A percentile compares a stretch with the other conserved stretches of the same genome.
These are phyloP conservation scores for Alces alces DNA, from an alignment of 2,113 vertebrate species.

Conservation along the genomic window DNA sequence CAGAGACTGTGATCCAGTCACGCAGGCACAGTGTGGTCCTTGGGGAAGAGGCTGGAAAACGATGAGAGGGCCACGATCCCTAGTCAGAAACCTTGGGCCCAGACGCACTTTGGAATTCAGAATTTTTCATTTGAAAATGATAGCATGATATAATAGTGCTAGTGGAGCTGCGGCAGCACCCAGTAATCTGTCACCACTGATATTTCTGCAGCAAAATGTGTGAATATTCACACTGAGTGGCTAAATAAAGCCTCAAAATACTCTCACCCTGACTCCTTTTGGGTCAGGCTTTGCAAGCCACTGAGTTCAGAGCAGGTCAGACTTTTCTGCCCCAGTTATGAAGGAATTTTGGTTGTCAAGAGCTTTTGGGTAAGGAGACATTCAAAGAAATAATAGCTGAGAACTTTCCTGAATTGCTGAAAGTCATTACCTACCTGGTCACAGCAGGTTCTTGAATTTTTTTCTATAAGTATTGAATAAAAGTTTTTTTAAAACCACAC, in stretches of 20 bases:
- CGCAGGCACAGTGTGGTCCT: rapidly evolving
- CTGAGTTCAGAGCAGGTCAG: not conserved
- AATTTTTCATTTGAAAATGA: not conserved
- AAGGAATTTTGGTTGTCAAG: not conserved
- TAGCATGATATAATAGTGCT: not conserved
- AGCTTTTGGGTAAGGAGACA: not conserved
- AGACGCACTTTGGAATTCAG: not conserved
- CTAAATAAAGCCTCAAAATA: not conserved
- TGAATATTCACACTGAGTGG: not conserved
- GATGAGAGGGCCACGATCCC: not conserved
- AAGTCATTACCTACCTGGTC: not conserved
- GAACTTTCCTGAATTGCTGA: not conserved
- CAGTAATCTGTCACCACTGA: not conserved
- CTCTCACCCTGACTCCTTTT: not conserved
- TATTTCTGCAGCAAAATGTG: not conserved
- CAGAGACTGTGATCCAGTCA: not conserved
- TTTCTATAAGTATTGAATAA: not conserved
- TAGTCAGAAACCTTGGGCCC: not conserved
- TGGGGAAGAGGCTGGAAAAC: not conserved
- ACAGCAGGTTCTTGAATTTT: not conserved
- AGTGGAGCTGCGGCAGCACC: not conserved
- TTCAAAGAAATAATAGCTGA: not conserved
- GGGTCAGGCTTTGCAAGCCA: not conserved
- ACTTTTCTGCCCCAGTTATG: not conserved
- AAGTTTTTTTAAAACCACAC: not conserved